phyloP scores from a whole-genome alignment of 2,888 invertebrate species.

The Cheilosia variabilis region DNA sequence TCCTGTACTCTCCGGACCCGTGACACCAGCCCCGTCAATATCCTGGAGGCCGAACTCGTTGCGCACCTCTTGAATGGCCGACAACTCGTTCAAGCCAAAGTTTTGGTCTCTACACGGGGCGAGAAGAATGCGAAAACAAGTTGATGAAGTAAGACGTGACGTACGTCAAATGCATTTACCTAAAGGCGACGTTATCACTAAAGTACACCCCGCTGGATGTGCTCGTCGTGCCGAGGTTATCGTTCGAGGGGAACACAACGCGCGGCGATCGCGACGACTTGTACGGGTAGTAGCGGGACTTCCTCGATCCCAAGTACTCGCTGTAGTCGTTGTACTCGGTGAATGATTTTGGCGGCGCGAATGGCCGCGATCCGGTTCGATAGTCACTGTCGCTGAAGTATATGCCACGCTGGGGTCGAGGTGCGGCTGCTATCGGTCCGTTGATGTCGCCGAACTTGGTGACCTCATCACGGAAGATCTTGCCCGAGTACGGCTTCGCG shows the following conservation, averaged over 20 bases:
- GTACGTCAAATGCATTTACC: constrained; percentile 77
- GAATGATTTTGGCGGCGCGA: constrained; percentile 82
- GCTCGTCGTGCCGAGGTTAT: constrained; percentile 82
- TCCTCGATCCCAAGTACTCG: constrained; percentile 80
- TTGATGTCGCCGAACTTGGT: constrained; percentile 84
- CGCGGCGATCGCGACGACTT: constrained; percentile 83
- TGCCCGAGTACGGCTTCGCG: constrained; percentile 81
- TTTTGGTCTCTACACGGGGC: constrained; percentile 85
- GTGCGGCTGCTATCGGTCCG: constrained; percentile 83
- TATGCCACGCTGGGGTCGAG: constrained; percentile 80
- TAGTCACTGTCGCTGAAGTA: constrained; percentile 81
- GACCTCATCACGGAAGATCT: constrained; percentile 83
- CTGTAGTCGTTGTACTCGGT: constrained; percentile 81
- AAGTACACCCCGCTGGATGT: constrained; percentile 81
- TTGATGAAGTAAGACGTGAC: constrained; percentile 26
- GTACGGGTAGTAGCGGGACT: constrained; percentile 82
- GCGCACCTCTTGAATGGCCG: constrained; percentile 84
- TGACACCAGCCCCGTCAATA: constrained; percentile 82
- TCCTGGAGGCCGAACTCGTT: constrained; percentile 88
- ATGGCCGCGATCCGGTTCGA: constrained; percentile 78
- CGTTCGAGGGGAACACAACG: constrained; percentile 83
- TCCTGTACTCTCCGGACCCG: constrained; percentile 79
- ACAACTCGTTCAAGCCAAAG: constrained; percentile 86
- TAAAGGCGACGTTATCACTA: constrained; percentile 83
- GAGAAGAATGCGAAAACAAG: constrained; percentile 37